Evolutionary conservation across 2,113 vertebrate species (phyloP).

Genomic region (Apus apus): DNA sequence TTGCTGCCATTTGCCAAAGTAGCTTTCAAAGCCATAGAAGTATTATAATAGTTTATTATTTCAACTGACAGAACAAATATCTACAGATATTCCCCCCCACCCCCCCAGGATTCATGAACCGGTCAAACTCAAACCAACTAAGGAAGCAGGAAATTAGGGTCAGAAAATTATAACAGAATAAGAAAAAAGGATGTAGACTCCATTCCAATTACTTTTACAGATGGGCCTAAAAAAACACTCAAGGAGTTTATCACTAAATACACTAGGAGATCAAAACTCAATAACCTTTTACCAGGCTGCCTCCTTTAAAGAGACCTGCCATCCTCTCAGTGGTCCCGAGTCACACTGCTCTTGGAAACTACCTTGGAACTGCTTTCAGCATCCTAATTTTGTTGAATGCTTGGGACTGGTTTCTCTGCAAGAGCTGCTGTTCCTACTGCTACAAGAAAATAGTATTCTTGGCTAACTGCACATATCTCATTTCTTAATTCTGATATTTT

Average conservation of each 20-base stretch:
- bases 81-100: neutral
- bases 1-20: neutral
- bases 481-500: constrained; percentile 37
- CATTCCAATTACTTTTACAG: neutral
- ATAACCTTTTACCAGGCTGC: neutral
- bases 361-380: neutral
- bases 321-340: neutral
- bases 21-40: neutral
- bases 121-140: neutral
- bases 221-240: neutral
- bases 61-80: neutral
- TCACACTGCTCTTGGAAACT: neutral
- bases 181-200: neutral
- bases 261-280: neutral
- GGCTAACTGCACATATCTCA: neutral
- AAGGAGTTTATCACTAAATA: neutral
- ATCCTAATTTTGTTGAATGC: neutral
- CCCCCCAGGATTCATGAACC: neutral
- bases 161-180: constrained; percentile 1
- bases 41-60: constrained; percentile 8
- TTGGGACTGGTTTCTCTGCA: neutral
- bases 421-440: constrained; percentile 23
- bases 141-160: constrained; percentile 41
- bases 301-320: neutral
- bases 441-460: constrained; percentile 49